These are phyloP conservation scores for Mythimna pallens DNA, from an alignment of 2,888 invertebrate genomes.

Conservation along the genomic window DNA sequence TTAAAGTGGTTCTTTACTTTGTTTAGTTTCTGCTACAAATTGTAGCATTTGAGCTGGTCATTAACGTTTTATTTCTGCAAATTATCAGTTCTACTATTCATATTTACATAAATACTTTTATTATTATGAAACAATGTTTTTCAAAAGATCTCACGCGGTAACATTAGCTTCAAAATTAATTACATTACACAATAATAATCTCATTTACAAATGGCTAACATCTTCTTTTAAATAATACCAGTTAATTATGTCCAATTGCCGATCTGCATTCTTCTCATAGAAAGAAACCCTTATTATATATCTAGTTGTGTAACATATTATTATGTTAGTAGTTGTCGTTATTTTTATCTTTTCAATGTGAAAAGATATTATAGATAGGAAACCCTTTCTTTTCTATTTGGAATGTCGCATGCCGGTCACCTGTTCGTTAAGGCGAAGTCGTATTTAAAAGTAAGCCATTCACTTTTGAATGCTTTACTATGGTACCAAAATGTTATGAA, in stretches of 20 bases:
- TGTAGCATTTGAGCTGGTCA: neutral
- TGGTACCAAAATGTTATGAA: too few species aligned
- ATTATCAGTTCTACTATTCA: slow-evolving; percentile 2
- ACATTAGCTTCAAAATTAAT: slow-evolving; percentile 2
- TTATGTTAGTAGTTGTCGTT: slow-evolving; percentile 32
- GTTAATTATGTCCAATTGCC: neutral
- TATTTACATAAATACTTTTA: slow-evolving; percentile 5
- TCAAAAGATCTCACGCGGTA: slow-evolving; percentile 2
- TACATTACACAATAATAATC: slow-evolving; percentile 20
- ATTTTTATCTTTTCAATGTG: slow-evolving; percentile 35
- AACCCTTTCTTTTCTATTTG: slow-evolving; percentile 49
- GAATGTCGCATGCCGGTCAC: slow-evolving; percentile 42
- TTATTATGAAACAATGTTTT: neutral
- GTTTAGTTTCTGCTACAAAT: neutral
- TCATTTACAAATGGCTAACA: slow-evolving; percentile 22
- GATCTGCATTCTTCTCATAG: neutral
- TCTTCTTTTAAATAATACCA: slow-evolving; percentile 22
- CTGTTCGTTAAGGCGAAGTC: slow-evolving; percentile 46
- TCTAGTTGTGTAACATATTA: slow-evolving; percentile 35
- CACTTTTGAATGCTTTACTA: neutral
- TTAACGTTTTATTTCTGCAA: slow-evolving; percentile 11
- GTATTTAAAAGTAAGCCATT: neutral
- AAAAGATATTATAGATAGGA: slow-evolving; percentile 30
- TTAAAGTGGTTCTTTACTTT: neutral
- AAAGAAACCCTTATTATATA: neutral